phyloP scores from a whole-genome alignment of 2,797 vertebrate genomes.

The Sebastes alutus region DNA sequence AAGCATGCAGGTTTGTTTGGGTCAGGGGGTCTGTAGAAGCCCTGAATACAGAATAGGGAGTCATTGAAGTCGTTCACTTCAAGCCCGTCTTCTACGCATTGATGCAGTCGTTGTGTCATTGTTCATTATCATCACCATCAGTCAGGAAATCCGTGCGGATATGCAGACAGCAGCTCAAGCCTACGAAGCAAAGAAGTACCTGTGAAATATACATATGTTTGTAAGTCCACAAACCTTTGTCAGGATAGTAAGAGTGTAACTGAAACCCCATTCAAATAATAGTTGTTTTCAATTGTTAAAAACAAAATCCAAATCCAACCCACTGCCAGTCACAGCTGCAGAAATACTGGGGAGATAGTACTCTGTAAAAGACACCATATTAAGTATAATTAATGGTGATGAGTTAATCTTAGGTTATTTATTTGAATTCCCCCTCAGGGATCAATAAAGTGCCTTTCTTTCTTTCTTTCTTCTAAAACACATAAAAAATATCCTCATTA shows the following conservation, averaged over 20 bases:
- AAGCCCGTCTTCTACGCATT: not conserved
- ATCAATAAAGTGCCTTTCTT: too few species aligned
- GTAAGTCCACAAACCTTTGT: not conserved
- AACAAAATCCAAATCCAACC: not conserved
- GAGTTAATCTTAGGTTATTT: too few species aligned
- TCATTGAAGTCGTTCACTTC: not conserved
- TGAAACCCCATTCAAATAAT: not conserved
- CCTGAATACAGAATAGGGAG: not conserved
- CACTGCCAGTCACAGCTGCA: not conserved
- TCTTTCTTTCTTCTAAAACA: too few species aligned
- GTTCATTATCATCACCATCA: constrained; percentile 7
- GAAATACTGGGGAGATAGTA: not conserved
- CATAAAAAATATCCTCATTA: accelerated
- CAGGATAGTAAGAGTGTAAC: not conserved
- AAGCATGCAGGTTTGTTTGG: constrained; percentile 3
- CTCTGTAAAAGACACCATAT: not conserved
- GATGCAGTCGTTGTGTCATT: not conserved
- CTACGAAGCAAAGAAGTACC: not conserved
- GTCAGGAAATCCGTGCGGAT: not conserved
- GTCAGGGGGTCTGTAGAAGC: not conserved
- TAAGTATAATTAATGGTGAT: not conserved
- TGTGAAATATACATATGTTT: not conserved
- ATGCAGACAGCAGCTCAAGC: not conserved
- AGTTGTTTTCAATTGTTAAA: too few species aligned
- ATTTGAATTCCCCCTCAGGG: too few species aligned